Base-by-base conservation (phyloP, 1,140 invertebrate genomes). In the Formica exsecta region DNA sequence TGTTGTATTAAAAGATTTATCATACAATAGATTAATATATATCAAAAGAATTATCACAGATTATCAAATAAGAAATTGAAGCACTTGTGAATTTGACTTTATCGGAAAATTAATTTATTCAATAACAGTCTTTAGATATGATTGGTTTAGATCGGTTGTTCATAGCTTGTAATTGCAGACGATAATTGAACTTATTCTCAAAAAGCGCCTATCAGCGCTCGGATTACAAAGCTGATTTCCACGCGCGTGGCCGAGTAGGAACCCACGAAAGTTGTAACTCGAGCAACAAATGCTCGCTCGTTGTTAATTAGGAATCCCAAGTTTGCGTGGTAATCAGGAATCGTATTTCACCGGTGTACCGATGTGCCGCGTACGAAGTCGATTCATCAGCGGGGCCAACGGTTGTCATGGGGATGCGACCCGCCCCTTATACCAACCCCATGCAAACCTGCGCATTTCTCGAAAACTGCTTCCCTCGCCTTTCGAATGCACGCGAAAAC, bases 401-500 rank as follows among this genome's bases (percentile, higher is more conserved):
- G 84, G 93, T 93, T 93, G 93, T 93, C 93, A 93, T 93, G 93
- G 93, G 92, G 91, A 93, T 92, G 87, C 84, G 91, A 87, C 89
- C 91, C 92, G 89, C 93, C 92, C 90, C 79, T 88, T 65, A 90
- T 87, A 74, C 70, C 77, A 57, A 71, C 89, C 89, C 87, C 87
- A 76, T 89, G 86, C 66, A 86, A 90, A 91, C 86, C 76, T 66
- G 89, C 76, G 88, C 89, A 74, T 79, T 79, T 71, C 85, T 73
- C 83, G 84, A 86, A 86, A 89, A 80, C 85, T 36, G 44, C 32
- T 48, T 57, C 51, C 57, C 38, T 44, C 44, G 11, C 41, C 48
- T 66, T 44, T 44, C 64, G 36, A 70, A 38, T 68, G 71, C 77
- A 65, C 79, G 79, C 79, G 79, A 74, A 48, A 68, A 75, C 59